phyloP scores from a whole-genome alignment of 2,888 invertebrate genomes.

The Strigamia transsilvanica region DNA sequence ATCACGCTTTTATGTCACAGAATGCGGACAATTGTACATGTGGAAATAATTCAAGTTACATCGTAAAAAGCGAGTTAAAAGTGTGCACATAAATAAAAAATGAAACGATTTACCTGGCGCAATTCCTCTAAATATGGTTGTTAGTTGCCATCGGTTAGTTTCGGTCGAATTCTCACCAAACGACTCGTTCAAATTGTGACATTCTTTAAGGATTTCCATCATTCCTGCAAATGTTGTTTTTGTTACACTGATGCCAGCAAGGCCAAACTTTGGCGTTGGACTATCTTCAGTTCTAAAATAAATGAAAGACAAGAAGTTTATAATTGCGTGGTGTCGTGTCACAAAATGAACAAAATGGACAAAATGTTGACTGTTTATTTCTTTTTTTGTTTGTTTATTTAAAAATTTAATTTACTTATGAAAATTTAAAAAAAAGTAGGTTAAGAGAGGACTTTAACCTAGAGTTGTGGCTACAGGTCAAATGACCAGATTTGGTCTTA shows the following conservation, averaged over 20 bases:
- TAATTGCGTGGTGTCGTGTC: too few relatives aligned
- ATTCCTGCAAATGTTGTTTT: neutral
- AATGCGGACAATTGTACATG: too few relatives aligned
- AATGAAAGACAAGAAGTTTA: neutral
- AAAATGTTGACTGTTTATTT: too few relatives aligned
- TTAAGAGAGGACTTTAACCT: neutral
- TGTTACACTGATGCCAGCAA: neutral
- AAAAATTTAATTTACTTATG: neutral
- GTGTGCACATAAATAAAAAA: too few relatives aligned
- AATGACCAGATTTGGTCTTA: neutral
- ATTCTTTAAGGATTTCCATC: neutral
- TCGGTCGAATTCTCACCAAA: neutral
- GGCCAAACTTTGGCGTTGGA: neutral
- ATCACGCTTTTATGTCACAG: too few relatives aligned
- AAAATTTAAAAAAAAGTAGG: neutral
- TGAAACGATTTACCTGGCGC: neutral
- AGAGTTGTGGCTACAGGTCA: neutral
- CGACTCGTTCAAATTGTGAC: neutral
- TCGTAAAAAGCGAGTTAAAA: too few relatives aligned
- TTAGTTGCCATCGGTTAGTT: neutral
- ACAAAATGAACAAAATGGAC: too few relatives aligned
- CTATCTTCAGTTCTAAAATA: slow-evolving; percentile 7
- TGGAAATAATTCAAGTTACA: too few relatives aligned
- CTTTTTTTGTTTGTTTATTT: too few relatives aligned
- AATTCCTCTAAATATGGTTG: neutral